Conservation (phyloP, 2,113 vertebrate genomes). For the Antidorcas marsupialis region DNA sequence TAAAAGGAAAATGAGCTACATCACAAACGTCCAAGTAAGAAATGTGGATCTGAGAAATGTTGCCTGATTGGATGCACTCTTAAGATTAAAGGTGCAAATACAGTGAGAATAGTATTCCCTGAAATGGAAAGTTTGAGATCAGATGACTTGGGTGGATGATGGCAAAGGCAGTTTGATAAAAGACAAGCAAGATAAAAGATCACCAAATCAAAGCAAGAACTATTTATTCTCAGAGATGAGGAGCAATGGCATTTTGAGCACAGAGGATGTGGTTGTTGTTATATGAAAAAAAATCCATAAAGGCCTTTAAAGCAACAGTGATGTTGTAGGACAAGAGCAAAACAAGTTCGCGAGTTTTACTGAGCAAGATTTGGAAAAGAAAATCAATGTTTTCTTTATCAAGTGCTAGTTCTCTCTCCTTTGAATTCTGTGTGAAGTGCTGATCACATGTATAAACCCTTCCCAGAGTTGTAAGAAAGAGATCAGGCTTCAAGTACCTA, state of each 20-base stretch:
- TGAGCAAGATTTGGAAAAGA: constrained; percentile 52
- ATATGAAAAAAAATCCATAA: constrained; percentile 61
- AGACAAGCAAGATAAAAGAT: constrained; percentile 49
- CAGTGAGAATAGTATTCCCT: background rate
- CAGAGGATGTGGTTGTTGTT: constrained; percentile 29
- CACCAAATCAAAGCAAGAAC: constrained; percentile 55
- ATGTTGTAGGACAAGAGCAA: constrained; percentile 57
- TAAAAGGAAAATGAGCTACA: background rate
- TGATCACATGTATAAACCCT: constrained; percentile 1
- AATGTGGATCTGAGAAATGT: background rate
- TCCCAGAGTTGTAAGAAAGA: background rate
- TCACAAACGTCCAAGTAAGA: background rate
- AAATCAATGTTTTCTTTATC: constrained; percentile 67
- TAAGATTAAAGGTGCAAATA: constrained; percentile 18
- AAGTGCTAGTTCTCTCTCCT: constrained; percentile 41
- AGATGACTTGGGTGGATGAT: background rate
- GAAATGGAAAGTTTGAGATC: constrained; percentile 32
- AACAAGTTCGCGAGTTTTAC: constrained; percentile 48
- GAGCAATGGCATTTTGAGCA: constrained; percentile 53
- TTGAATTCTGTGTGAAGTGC: constrained; percentile 46
- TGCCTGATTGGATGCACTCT: background rate
- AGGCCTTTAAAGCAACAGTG: constrained; percentile 43
- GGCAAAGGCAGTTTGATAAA: constrained; percentile 16
- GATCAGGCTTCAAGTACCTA: background rate
- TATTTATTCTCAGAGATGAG: constrained; percentile 43